Base-by-base conservation (phyloP, 1,140 invertebrate species). In the Popillia japonica region DNA sequence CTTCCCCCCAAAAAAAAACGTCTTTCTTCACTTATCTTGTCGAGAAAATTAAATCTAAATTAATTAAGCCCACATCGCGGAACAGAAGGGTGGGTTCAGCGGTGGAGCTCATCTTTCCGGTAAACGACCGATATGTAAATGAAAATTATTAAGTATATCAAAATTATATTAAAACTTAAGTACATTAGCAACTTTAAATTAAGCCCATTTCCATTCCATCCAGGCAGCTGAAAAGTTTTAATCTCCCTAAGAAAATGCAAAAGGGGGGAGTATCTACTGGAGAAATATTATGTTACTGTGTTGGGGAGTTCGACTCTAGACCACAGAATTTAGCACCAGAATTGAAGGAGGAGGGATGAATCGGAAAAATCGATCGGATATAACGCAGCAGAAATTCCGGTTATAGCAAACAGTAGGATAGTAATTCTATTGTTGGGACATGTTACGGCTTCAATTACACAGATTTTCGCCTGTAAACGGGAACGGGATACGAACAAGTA, bases 131-230 rank as follows among this genome's bases (percentile, higher is more conserved):
- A 48, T 48, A 48, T 48, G n/a, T 48, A 48, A 48, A 48, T 48
- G 44, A 10, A 48, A 48, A 48, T 48, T 48, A 48, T 10, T 48
- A 48, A 48, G 10, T 48, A 17, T 17, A 48, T 14, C 44, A 48
- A 48, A 48, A 48, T 48, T 48, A 48, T 48, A 48, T 48, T 48
- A 48, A 48, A 48, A 48, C 44, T 10, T 14, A 48, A 17, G 10
- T 17, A 48, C 44, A 48, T 48, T 48, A 48, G n/a, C 44, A 48
- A 48, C 44, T 48, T 48, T 48, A 48, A 48, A 48, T 48, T 48
- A 48, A 48, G 10, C 44, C 44, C n/a, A 17, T 7, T 48, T 17
- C 44, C n/a, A 17, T 17, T 48, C 10, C n/a, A 14, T 14, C 44
- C 44, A 34, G 27, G 27, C 27, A 2, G 6, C 44, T 48, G n/a